Evolutionary conservation across 2,797 vertebrate genomes (phyloP).

Genomic region (Ptychadena robeensis): DNA sequence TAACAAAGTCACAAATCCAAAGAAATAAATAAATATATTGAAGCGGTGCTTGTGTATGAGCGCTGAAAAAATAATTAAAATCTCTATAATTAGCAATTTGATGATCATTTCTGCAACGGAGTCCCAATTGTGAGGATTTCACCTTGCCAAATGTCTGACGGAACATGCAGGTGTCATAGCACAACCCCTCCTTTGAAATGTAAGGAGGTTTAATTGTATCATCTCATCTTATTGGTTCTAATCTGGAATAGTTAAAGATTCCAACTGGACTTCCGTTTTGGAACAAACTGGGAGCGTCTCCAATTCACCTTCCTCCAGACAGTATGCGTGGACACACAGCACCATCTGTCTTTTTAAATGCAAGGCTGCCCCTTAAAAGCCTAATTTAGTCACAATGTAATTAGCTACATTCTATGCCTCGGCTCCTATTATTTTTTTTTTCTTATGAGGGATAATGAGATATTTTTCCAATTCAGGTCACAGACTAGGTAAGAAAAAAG

Average conservation of each 20-base stretch:
- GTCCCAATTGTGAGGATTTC: too few relatives aligned
- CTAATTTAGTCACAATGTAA: conserved; percentile 19
- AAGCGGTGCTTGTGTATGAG: too few relatives aligned
- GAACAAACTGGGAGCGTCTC: not conserved
- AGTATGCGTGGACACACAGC: conserved; percentile 23
- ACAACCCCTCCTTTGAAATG: not conserved
- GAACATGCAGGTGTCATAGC: not conserved
- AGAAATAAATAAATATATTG: too few relatives aligned
- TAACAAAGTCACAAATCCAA: too few relatives aligned
- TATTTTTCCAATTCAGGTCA: conserved; percentile 9
- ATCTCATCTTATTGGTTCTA: not conserved
- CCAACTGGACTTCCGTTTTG: not conserved
- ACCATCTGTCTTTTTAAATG: conserved; percentile 54
- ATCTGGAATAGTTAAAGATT: not conserved
- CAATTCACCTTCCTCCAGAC: not conserved
- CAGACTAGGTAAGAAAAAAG: conserved; percentile 16
- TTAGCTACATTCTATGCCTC: not conserved
- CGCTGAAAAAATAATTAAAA: too few relatives aligned
- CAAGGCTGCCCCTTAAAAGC: conserved; percentile 34
- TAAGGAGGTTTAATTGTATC: not conserved
- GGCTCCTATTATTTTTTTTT: not conserved
- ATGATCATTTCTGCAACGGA: too few relatives aligned
- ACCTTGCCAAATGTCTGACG: not conserved
- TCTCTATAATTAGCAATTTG: too few relatives aligned
- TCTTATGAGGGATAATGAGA: not conserved